These are phyloP conservation scores for Uloborus plumipes DNA, from an alignment of 2,888 invertebrate genomes.

Conservation along the genomic window DNA sequence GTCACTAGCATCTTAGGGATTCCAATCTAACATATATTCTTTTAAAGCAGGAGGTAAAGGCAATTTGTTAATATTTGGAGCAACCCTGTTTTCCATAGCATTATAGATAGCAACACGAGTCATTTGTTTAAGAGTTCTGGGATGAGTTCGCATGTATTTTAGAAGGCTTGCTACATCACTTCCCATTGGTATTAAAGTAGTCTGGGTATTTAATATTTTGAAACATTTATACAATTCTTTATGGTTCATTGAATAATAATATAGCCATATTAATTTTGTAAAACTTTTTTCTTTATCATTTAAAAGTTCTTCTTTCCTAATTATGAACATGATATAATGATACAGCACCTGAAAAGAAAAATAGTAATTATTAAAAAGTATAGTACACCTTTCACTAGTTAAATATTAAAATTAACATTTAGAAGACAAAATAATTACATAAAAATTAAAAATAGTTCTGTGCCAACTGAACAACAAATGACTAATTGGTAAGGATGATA, in stretches of 20 bases:
- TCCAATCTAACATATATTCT: constrained; percentile 80
- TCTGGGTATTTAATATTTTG: constrained; percentile 76
- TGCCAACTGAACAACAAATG: too few relatives aligned
- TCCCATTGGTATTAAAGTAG: constrained; percentile 76
- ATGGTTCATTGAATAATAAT: constrained; percentile 77
- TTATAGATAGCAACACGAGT: constrained; percentile 80
- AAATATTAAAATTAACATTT: too few relatives aligned
- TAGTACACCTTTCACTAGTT: too few relatives aligned
- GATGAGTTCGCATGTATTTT: constrained; percentile 78
- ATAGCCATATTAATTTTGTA: constrained; percentile 77
- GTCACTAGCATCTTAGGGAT: constrained; percentile 69
- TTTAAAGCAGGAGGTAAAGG: constrained; percentile 79
- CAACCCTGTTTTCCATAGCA: constrained; percentile 77
- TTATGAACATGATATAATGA: constrained; percentile 80
- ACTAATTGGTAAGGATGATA: too few relatives aligned
- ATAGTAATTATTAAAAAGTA: too few relatives aligned
- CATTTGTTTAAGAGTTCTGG: constrained; percentile 81
- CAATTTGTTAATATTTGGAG: constrained; percentile 78
- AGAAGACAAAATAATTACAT: too few relatives aligned
- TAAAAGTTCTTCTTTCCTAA: constrained; percentile 75
- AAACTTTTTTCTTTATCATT: constrained; percentile 78
- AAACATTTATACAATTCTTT: constrained; percentile 79
- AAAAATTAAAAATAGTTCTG: too few relatives aligned
- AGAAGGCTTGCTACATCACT: constrained; percentile 77
- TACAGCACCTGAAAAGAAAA: constrained; percentile 75